These are phyloP conservation scores for Cheiracanthium punctorium DNA, from an alignment of 2,888 invertebrate genomes.

Conservation along the genomic window DNA sequence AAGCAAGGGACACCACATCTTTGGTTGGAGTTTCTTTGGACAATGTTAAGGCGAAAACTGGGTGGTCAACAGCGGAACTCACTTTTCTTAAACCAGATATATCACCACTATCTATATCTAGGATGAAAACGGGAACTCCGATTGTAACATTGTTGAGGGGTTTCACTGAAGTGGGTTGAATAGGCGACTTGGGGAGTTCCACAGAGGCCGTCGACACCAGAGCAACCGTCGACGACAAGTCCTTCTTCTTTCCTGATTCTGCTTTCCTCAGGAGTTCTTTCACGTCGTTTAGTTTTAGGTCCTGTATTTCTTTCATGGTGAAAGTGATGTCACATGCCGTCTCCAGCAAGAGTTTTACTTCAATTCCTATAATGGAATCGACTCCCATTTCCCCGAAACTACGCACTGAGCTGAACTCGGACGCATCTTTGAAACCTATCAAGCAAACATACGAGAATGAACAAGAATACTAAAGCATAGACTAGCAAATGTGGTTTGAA, in stretches of 20 bases:
- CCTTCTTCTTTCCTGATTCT: neutral
- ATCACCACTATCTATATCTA: slow-evolving; percentile 79
- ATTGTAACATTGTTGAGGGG: slow-evolving; percentile 78
- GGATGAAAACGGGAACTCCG: slow-evolving; percentile 77
- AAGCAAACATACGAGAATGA: too few relatives aligned
- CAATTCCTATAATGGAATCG: slow-evolving; percentile 77
- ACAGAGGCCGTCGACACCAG: slow-evolving; percentile 80
- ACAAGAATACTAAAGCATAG: too few relatives aligned
- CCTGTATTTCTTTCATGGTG: slow-evolving; percentile 92
- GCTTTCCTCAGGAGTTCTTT: slow-evolving; percentile 70
- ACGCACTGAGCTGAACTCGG: slow-evolving; percentile 17
- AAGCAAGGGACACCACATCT: slow-evolving; percentile 53
- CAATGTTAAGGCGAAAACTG: slow-evolving; percentile 92
- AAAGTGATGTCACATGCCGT: slow-evolving; percentile 90
- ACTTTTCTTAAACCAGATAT: neutral
- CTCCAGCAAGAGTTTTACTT: slow-evolving; percentile 77
- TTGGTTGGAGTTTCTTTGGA: slow-evolving; percentile 76
- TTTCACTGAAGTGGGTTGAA: slow-evolving; percentile 84
- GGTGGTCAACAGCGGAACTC: slow-evolving; percentile 84
- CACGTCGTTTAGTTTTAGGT: slow-evolving; percentile 86
- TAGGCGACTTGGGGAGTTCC: slow-evolving; percentile 81
- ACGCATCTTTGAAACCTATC: slow-evolving; percentile 35
- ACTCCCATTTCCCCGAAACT: slow-evolving; percentile 78
- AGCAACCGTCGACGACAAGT: slow-evolving; percentile 61
- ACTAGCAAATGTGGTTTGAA: too few relatives aligned